Conservation (phyloP, 1,140 invertebrate genomes). For the Neodiprion pinetum region DNA sequence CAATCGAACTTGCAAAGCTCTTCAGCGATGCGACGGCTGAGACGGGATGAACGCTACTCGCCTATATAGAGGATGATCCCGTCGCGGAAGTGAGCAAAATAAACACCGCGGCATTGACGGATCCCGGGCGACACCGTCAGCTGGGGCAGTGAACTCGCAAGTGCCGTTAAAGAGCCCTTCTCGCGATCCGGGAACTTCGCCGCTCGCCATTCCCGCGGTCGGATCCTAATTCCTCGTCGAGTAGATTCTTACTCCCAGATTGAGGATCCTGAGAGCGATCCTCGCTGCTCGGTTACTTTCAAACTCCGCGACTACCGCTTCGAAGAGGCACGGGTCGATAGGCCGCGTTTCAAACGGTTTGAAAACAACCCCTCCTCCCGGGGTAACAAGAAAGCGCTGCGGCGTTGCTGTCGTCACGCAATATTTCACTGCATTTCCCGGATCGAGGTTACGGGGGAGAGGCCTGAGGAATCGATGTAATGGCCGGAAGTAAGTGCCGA, state of each 20-base stretch:
- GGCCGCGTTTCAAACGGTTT: neutral
- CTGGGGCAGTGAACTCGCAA: neutral
- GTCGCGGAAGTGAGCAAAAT: conserved; percentile 3
- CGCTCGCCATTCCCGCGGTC: neutral
- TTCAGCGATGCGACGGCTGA: conserved; percentile 16
- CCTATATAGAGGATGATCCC: conserved; percentile 27
- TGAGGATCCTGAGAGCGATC: neutral
- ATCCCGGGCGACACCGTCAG: neutral
- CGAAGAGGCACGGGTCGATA: neutral
- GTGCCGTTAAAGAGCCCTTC: conserved; percentile 1
- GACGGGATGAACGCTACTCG: conserved; percentile 14
- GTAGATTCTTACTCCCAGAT: no score
- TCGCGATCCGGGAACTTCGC: neutral
- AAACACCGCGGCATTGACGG: neutral
- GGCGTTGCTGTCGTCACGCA: no score
- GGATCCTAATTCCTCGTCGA: no score
- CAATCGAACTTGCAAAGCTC: conserved; percentile 49
- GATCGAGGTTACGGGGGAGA: no score
- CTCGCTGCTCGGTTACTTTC: neutral
- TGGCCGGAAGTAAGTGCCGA: no score
- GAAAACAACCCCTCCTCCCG: conserved; percentile 25
- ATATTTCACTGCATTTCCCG: no score
- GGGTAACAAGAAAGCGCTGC: no score
- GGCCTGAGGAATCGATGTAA: no score
- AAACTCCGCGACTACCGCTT: neutral